Evolutionary conservation across 2,113 vertebrate species (phyloP).

Genomic region (Oreotrochilus melanogaster): DNA sequence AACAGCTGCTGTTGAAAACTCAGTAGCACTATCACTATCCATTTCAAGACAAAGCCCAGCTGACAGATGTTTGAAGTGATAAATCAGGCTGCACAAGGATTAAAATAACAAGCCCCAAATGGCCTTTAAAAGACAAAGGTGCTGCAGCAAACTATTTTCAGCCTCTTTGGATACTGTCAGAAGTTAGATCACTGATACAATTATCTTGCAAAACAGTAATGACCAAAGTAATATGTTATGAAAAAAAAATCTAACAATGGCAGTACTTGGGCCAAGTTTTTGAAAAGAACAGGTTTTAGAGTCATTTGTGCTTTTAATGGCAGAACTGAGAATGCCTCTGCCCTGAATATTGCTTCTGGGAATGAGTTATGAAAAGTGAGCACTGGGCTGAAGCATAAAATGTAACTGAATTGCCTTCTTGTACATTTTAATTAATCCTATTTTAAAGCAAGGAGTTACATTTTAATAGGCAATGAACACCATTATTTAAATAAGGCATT

Average conservation of each 20-base stretch:
- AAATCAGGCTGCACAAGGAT: conserved; percentile 77
- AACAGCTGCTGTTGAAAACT: conserved; percentile 80
- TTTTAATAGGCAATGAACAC: conserved; percentile 41
- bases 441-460: conserved; percentile 44
- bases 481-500: conserved; percentile 36
- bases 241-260: conserved; percentile 59
- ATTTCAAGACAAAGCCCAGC: conserved; percentile 80
- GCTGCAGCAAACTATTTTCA: conserved; percentile 67
- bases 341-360: conserved; percentile 30
- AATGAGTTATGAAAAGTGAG: background rate
- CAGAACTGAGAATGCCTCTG: background rate
- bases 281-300: conserved; percentile 43
- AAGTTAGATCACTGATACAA: conserved; percentile 53
- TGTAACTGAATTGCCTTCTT: conserved; percentile 16
- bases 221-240: background rate
- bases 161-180: conserved; percentile 42
- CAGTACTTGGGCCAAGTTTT: conserved; percentile 1
- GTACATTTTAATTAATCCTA: conserved; percentile 48
- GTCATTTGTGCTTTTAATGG: conserved; percentile 37
- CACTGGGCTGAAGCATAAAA: conserved; percentile 27
- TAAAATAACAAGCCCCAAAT: conserved; percentile 77
- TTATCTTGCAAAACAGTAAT: conserved; percentile 48
- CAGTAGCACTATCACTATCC: conserved; percentile 69
- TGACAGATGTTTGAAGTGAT: conserved; percentile 82
- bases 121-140: conserved; percentile 76